Base-by-base conservation (phyloP, 1,140 invertebrate species). In the Mycetomoellerius zeteki region DNA sequence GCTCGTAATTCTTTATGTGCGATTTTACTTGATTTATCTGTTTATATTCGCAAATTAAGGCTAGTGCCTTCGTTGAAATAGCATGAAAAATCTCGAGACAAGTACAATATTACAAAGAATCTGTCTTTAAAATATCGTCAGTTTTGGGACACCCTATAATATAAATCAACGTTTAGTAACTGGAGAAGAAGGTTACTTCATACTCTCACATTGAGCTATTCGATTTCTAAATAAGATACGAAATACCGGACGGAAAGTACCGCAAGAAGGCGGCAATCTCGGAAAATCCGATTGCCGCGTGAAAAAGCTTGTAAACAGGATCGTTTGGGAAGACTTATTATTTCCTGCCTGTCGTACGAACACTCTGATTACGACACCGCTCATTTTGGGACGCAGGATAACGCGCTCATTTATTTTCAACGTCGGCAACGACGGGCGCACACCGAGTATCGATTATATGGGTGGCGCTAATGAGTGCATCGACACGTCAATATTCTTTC, bases 261-360 rank as follows among this genome's bases (percentile, higher is more conserved):
- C 77, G 37, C 27, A 27, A 78, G 27, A 37, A 16, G 12, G 27
- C 43, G 30, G 21, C 47, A 24, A 43, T 64, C 73, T 43, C 47
- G 58, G 30, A 8, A 69, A 84, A 89, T 88, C 82, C 86, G 24
- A 47, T 30, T n/a, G 21, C 16, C 71, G 43, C 52, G 86, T 52
- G 73, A 88, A 78, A 58, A 58, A 27, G 50, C 80, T 65, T 73
- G 88, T 85, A 89, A 89, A 89, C 69, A 86, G 47, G 16, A 24
- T 21, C 24, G 71, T 87, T 77, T 43, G 37, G 5, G 33, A 64
- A 64, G 52, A 82, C 85, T 73, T 73, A 81, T 71, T 54, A 47
- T 75, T 88, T 88, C 86, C 47, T 58, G 73, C 19, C 24, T 16
- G 21, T 27, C 16, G 62, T 71, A 33, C 77, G 24, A 47, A 69